A percentile compares a stretch with the other conserved stretches of the same genome.
Conservation (phyloP, 2,797 vertebrate genomes). For the Myioborus melanocephalus region DNA sequence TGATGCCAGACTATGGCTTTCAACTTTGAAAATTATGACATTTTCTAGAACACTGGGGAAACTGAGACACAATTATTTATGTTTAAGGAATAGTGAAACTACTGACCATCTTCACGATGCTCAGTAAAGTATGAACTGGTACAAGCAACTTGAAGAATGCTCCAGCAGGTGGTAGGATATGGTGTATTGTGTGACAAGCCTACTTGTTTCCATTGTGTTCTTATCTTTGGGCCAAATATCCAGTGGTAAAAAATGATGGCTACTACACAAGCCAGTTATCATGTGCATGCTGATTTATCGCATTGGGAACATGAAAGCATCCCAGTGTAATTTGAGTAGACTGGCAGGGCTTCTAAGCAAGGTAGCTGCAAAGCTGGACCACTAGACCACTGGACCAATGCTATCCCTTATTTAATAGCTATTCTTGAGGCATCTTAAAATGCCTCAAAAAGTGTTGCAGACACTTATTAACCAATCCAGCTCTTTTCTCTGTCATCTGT, state of each 20-base stretch:
- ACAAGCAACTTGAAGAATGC: not conserved
- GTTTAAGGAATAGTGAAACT: not conserved
- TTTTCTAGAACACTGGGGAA: not conserved
- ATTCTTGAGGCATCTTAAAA: not conserved
- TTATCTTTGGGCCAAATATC: not conserved
- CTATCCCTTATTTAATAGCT: not conserved
- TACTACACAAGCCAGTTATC: not conserved
- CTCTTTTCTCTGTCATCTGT: not conserved
- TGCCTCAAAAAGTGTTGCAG: no score
- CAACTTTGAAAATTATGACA: not conserved
- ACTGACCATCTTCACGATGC: not conserved
- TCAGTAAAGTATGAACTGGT: not conserved
- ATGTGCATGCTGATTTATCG: not conserved
- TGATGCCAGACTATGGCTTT: not conserved
- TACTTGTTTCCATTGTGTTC: not conserved
- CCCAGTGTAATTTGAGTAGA: conserved; percentile 6
- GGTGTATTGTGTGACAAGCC: not conserved
- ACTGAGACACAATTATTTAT: not conserved
- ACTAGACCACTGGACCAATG: not conserved
- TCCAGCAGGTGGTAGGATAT: not conserved
- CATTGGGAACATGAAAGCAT: not conserved
- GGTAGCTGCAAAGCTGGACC: not conserved
- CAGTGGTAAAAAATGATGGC: not conserved
- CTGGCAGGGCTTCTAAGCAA: not conserved
- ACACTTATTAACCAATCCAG: not conserved